A percentile compares a stretch with the other conserved stretches of the same genome.
phyloP scores from a whole-genome alignment of 2,797 vertebrate species.

The Gymnoscopelus microlampas region DNA sequence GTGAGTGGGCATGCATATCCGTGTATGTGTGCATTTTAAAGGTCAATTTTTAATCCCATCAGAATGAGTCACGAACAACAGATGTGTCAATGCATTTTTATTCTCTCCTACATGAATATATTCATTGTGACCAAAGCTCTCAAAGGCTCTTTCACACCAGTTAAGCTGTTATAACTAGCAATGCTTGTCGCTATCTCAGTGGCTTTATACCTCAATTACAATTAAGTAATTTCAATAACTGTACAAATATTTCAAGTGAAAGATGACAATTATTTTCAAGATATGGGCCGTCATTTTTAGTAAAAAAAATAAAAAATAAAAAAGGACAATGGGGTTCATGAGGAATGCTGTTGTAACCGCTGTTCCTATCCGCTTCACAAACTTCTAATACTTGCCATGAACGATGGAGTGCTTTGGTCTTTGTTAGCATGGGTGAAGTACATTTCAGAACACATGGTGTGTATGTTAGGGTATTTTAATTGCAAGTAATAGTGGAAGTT shows the following conservation, averaged over 20 bases:
- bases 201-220: conserved; percentile 11
- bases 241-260: conserved; percentile 17
- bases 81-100: conserved; percentile 8
- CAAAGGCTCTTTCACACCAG: conserved; percentile 17
- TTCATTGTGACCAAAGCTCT: conserved; percentile 60
- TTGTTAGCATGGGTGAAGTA: too few species aligned
- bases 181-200: neutral
- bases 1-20: conserved; percentile 2
- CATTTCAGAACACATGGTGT: too few species aligned
- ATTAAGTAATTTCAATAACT: conserved; percentile 19
- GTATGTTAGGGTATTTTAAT: too few species aligned
- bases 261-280: conserved; percentile 3
- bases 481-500: too few species aligned
- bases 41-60: conserved; percentile 25
- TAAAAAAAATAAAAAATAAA: too few species aligned
- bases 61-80: conserved; percentile 43
- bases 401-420: too few species aligned
- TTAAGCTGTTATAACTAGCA: conserved; percentile 16
- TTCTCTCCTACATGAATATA: conserved; percentile 28
- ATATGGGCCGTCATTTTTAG: too few species aligned
- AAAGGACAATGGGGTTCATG: too few species aligned
- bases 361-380: too few species aligned
- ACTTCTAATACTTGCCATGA: too few species aligned
- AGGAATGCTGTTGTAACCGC: too few species aligned
- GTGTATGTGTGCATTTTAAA: conserved; percentile 16